phyloP scores from a whole-genome alignment of 2,888 invertebrate genomes.

The Cremastinae sp. region DNA sequence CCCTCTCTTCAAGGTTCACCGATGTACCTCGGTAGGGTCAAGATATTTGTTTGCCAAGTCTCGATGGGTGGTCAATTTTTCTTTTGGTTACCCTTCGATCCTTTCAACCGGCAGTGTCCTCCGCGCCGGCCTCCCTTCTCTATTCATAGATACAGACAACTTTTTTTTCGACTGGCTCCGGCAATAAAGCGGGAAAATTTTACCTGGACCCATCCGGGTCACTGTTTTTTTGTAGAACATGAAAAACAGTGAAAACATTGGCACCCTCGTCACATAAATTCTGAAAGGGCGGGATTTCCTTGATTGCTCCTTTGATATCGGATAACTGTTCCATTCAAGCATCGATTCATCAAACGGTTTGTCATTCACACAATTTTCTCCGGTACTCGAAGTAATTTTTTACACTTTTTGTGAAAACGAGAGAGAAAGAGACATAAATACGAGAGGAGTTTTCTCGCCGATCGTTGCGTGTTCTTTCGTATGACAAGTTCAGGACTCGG shows the following conservation, averaged over 20 bases:
- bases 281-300: background rate
- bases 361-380: no score
- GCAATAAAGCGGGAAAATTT: constrained; percentile 15
- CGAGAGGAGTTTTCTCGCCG: no score
- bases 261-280: constrained; percentile 6
- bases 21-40: constrained; percentile 45
- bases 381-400: no score
- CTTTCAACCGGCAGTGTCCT: constrained; percentile 22
- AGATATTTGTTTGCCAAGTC: constrained; percentile 52
- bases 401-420: no score
- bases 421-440: constrained; percentile 1
- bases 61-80: constrained; percentile 64
- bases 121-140: background rate
- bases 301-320: constrained; percentile 12
- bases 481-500: constrained; percentile 26
- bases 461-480: constrained; percentile 15
- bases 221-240: constrained; percentile 12
- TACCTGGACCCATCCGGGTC: constrained; percentile 8
- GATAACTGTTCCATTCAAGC: constrained; percentile 1
- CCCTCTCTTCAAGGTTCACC: constrained; percentile 35
- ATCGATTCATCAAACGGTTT: background rate
- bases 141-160: background rate
- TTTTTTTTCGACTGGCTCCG: background rate
- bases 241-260: constrained; percentile 27
- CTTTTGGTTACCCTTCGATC: constrained; percentile 46